Base-by-base conservation (phyloP, 2,888 invertebrate genomes). In the Cheilosia vulpina region DNA sequence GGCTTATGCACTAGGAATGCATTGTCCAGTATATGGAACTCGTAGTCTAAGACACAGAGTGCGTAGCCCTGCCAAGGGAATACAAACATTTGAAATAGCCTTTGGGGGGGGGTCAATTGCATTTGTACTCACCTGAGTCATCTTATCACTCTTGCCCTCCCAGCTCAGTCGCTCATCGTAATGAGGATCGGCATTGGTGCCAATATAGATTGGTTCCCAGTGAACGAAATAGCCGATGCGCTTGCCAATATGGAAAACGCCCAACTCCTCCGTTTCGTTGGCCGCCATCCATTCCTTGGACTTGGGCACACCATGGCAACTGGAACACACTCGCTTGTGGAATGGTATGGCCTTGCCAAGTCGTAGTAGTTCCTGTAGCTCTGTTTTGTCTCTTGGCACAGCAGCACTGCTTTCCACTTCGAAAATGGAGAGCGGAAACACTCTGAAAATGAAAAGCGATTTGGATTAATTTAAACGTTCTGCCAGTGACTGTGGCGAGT, bases 121-220 rank as follows among this genome's bases (percentile, higher is more conserved):
- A 57, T 2, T 38, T 19, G 9, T n/a, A 62, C 87, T 90, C 91
- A 97, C 98, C 96, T 98, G 98, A 81, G 97, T 97, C 98, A 98
- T 98, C 93, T 98, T 98, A 92, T 98, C 98, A 92, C 97, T 96
- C 92, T 97, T 97, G 53, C 98, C 98, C 91, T 98, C 98, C 98
- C 98, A 98, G 91, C 97, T 97, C 83, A 98, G 94, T 89, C 98
- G 94, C 91, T 98, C 98, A 88, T 98, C 98, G 91, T 98, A 98
- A 87, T 96, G 93, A 0, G 98, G 97, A 89, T 97, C 98, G 21
- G 94, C 93, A 91, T 98, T 96, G 0, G 97, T 97, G 19, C 98
- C 98, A 81, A 98, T 97, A 90, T 96, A 98, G 88, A 98, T 97
- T 11, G 98, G 98, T 92, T 98, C 98, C 98, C 98, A 98, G 91